Percentiles rank a stretch among this genome's conserved stretches.
These are phyloP conservation scores for Lamprotornis superbus DNA, from an alignment of 2,113 vertebrate genomes.

Conservation along the genomic window DNA sequence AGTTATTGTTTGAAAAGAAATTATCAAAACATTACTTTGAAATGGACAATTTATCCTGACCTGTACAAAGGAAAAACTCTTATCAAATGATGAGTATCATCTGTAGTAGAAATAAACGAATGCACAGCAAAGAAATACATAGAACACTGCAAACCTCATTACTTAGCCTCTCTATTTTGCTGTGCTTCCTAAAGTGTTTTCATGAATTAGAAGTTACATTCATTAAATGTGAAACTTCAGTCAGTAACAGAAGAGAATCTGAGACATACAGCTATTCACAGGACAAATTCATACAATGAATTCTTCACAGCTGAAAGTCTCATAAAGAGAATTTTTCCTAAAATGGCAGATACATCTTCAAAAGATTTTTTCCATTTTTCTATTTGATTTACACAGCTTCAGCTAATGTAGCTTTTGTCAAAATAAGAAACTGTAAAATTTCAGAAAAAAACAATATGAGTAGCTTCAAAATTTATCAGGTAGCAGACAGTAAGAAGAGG, in stretches of 20 bases:
- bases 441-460: not conserved
- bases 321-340: not conserved
- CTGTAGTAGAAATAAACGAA: not conserved
- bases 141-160: not conserved
- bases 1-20: not conserved
- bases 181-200: not conserved
- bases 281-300: not conserved
- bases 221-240: not conserved
- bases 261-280: not conserved
- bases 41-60: not conserved
- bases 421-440: not conserved
- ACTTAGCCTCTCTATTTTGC: not conserved
- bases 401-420: not conserved
- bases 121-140: not conserved
- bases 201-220: not conserved
- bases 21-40: not conserved
- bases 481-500: not conserved
- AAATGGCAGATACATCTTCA: not conserved
- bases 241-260: not conserved
- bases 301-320: not conserved
- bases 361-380: not conserved
- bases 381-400: not conserved
- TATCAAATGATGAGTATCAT: not conserved
- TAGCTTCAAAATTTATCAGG: not conserved
- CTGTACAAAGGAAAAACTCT: not conserved